A percentile compares a stretch with the other conserved stretches of the same genome.
Evolutionary conservation across 2,797 vertebrate genomes (phyloP).

Genomic region (Etheostoma nigrum): DNA sequence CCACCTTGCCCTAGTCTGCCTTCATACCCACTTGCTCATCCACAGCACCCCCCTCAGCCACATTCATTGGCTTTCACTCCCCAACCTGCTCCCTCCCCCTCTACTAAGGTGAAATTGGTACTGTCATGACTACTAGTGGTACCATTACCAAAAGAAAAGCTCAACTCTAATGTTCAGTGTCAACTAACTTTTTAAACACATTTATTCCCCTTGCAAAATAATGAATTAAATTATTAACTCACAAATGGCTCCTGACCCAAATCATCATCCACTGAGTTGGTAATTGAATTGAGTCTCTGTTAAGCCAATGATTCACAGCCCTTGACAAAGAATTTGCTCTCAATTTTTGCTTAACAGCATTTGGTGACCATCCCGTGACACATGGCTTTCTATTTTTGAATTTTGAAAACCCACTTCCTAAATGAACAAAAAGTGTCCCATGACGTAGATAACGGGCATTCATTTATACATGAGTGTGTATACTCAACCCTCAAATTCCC

Average conservation of each 20-base stretch:
- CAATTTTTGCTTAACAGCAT: slow-evolving; percentile 42
- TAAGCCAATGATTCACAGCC: slow-evolving; percentile 26
- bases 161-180: neutral
- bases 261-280: slow-evolving; percentile 14
- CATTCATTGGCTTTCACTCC: slow-evolving; percentile 32
- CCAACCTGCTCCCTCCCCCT: slow-evolving; percentile 31
- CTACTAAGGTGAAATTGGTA: slow-evolving; percentile 15
- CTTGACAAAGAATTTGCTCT: slow-evolving; percentile 36
- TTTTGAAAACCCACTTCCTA: slow-evolving; percentile 15
- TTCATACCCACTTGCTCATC: slow-evolving; percentile 19
- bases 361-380: slow-evolving; percentile 32
- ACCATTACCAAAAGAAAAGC: neutral
- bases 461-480: neutral
- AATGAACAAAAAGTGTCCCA: slow-evolving; percentile 27
- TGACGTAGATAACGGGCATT: slow-evolving; percentile 8
- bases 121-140: slow-evolving; percentile 22
- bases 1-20: too few species aligned
- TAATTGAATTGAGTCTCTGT: slow-evolving; percentile 35
- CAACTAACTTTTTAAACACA: neutral
- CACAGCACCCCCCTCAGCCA: slow-evolving; percentile 6
- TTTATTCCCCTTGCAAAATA: neutral
- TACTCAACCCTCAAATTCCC: neutral
- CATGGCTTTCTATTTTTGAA: slow-evolving; percentile 35
- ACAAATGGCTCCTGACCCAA: slow-evolving; percentile 3
- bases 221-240: neutral